These are phyloP conservation scores for Drosophila multiciliata DNA, from an alignment of 2,888 invertebrate genomes.

Conservation along the genomic window DNA sequence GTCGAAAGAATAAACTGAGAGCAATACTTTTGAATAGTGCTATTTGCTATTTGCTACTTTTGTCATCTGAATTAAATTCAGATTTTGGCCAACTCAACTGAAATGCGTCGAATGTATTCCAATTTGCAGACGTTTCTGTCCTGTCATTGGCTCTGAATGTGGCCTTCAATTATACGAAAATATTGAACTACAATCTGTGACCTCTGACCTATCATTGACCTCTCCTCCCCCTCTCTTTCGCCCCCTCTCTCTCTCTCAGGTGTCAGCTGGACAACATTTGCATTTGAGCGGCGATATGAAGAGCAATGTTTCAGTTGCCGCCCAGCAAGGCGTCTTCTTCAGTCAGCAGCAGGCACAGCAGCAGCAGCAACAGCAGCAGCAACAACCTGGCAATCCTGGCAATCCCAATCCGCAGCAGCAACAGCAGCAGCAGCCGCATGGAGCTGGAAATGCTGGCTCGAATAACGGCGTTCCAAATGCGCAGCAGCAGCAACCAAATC, in stretches of 20 bases:
- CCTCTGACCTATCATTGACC: constrained; percentile 8
- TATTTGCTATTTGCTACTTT: too few relatives aligned
- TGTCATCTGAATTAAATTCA: too few relatives aligned
- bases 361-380: constrained; percentile 84
- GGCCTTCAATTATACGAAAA: constrained; percentile 17
- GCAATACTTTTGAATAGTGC: background rate
- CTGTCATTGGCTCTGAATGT: background rate
- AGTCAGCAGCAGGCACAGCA: constrained; percentile 86
- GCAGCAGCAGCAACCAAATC: constrained; percentile 82
- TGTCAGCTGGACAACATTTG: constrained; percentile 94
- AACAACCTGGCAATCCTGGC: constrained; percentile 82
- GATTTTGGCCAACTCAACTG: background rate
- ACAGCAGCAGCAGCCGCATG: constrained; percentile 65
- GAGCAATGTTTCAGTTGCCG: constrained; percentile 92
- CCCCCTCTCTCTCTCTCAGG: constrained; percentile 86
- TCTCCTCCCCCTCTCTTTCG: background rate
- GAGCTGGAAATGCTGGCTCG: constrained; percentile 47
- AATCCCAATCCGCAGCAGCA: constrained; percentile 61
- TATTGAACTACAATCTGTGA: constrained; percentile 21
- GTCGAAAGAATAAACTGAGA: too few relatives aligned
- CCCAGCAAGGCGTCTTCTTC: constrained; percentile 93
- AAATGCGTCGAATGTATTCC: background rate
- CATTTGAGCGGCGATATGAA: constrained; percentile 90
- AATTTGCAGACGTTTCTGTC: background rate
- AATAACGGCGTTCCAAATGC: constrained; percentile 84